Evolutionary conservation across 2,113 vertebrate genomes (phyloP).

Genomic region (Phalacrocorax aristotelis): DNA sequence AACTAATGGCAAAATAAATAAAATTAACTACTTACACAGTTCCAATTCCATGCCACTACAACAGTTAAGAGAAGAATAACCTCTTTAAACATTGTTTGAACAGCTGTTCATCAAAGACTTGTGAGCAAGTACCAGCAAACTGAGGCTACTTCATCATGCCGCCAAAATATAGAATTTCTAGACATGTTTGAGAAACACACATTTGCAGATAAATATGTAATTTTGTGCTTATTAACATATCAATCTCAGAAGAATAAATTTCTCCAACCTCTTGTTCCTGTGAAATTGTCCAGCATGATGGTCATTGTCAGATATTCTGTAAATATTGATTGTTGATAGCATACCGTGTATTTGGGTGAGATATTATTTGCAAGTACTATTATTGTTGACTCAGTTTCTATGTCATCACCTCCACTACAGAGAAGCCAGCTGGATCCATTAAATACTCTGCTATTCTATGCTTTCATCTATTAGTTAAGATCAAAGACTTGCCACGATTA

Average conservation of each 20-base stretch:
- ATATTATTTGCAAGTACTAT: background rate
- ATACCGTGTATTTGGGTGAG: background rate
- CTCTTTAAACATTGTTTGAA: background rate
- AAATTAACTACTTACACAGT: background rate
- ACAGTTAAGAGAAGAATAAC: background rate
- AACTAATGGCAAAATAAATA: background rate
- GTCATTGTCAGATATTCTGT: background rate
- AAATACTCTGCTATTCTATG: background rate
- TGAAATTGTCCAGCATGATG: background rate
- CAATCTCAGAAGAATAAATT: rapidly evolving
- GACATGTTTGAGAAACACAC: rapidly evolving
- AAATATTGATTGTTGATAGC: background rate
- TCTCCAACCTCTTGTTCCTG: background rate
- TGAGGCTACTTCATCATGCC: background rate
- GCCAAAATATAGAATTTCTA: background rate
- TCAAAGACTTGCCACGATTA: background rate
- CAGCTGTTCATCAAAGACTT: background rate
- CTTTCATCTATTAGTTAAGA: background rate
- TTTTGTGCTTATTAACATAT: background rate
- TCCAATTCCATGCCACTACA: background rate
- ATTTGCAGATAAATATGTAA: background rate
- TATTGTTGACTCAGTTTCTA: background rate
- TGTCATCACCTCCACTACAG: background rate
- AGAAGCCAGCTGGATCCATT: background rate
- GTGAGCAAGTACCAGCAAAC: background rate